phyloP scores from a whole-genome alignment of 23 tunicate genomes.

The Styela plicata region DNA sequence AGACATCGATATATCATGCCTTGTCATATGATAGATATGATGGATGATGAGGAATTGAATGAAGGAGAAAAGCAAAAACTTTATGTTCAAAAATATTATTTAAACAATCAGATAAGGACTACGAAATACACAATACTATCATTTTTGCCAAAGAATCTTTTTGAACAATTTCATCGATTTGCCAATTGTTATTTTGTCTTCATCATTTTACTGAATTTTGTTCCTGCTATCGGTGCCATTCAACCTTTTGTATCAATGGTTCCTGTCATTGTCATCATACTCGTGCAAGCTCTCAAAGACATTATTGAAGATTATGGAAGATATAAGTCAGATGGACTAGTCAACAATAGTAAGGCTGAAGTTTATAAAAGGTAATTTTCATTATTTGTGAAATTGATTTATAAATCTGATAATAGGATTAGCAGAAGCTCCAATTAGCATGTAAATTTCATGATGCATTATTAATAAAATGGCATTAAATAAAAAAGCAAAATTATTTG shows the following conservation, averaged over 20 bases:
- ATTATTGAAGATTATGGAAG: constrained; percentile 93
- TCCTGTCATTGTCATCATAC: constrained; percentile 77
- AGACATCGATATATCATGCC: constrained; percentile 22
- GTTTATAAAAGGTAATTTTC: constrained; percentile 56
- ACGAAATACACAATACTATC: constrained; percentile 94
- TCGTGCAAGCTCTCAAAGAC: constrained; percentile 90
- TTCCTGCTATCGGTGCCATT: constrained; percentile 85
- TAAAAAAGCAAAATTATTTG: too few species aligned
- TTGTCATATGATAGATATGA: not conserved
- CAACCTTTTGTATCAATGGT: constrained; percentile 82
- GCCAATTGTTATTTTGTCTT: constrained; percentile 98
- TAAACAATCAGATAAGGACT: constrained; percentile 66
- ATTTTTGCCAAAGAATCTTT: constrained; percentile 86
- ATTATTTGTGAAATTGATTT: not conserved
- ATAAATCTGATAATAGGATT: too few species aligned
- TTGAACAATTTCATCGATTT: constrained; percentile 98
- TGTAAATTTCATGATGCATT: not conserved
- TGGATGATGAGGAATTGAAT: constrained; percentile 12
- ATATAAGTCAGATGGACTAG: constrained; percentile 58
- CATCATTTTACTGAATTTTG: constrained; percentile 81
- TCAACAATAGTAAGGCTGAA: constrained; percentile 47
- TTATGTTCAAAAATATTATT: constrained; percentile 52
- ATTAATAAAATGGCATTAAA: not conserved
- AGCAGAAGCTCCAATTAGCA: not conserved
- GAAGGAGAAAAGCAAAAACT: constrained; percentile 41